A percentile compares a stretch with the other conserved stretches of the same genome.
These are phyloP conservation scores for Apostichopus leukothele DNA, from an alignment of 53 echinoderm and acorn worm species.

Conservation along the genomic window DNA sequence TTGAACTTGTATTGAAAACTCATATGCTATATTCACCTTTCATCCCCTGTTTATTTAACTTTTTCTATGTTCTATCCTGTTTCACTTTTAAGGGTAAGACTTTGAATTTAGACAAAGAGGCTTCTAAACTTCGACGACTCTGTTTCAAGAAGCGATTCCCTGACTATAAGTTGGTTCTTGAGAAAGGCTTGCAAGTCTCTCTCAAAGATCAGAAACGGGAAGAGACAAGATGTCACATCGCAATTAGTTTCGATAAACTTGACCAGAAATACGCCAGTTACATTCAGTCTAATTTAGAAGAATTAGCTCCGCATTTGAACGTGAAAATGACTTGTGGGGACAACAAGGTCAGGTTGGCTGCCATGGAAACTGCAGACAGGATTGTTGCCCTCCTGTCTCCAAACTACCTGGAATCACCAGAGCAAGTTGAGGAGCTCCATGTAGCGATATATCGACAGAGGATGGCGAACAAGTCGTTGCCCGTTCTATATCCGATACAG, in stretches of 20 bases:
- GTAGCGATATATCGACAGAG: constrained; percentile 86
- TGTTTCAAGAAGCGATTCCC: constrained; percentile 22
- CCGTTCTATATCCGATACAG: constrained; percentile 70
- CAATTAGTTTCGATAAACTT: constrained; percentile 65
- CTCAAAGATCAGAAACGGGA: not conserved
- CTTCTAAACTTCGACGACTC: not conserved
- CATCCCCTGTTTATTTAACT: no score
- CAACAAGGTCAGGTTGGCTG: constrained; percentile 61
- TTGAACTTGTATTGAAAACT: no score
- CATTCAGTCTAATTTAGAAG: constrained; percentile 37
- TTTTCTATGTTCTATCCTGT: not conserved
- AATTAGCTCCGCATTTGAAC: constrained; percentile 44
- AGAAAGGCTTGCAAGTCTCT: no score
- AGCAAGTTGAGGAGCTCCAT: constrained; percentile 88
- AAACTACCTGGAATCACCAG: constrained; percentile 70
- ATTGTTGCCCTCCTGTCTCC: constrained; percentile 78
- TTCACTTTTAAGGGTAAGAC: not conserved
- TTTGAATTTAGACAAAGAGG: constrained; percentile 11
- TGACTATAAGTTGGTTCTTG: not conserved
- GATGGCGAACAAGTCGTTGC: constrained; percentile 26
- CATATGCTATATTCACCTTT: no score
- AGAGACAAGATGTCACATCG: constrained; percentile 59
- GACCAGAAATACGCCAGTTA: constrained; percentile 67
- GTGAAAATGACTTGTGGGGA: constrained; percentile 46
- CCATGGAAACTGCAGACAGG: constrained; percentile 65